Percentiles rank a stretch among this genome's conserved stretches.
Evolutionary conservation across 2,888 invertebrate species (phyloP).

Genomic region (Xylota sylvarum): DNA sequence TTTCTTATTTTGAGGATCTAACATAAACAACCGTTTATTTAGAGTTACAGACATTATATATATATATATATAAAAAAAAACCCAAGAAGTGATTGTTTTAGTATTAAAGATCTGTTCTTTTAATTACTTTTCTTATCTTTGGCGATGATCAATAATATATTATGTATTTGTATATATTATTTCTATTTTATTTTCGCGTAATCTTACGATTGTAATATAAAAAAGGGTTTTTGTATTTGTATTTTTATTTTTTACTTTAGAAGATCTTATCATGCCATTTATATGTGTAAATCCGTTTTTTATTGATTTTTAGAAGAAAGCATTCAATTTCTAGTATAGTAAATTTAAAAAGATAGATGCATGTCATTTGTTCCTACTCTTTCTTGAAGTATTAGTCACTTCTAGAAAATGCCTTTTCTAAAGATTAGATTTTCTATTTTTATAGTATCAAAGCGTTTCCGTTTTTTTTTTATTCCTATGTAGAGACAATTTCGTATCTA

Average conservation of each 20-base stretch:
- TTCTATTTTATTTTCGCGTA: constrained; percentile 42
- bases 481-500: constrained; percentile 69
- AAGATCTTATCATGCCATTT: constrained; percentile 45
- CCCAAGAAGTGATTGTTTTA: constrained; percentile 67
- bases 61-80: constrained; percentile 12
- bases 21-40: constrained; percentile 63
- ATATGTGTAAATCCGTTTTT: constrained; percentile 40
- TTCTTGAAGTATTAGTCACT: constrained; percentile 43
- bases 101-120: constrained; percentile 35
- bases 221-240: constrained; percentile 35
- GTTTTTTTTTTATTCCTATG: constrained; percentile 49
- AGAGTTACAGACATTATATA: constrained; percentile 56
- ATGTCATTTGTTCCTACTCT: constrained; percentile 32
- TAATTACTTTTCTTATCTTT: constrained; percentile 2
- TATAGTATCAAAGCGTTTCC: constrained; percentile 69
- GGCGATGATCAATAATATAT: constrained; percentile 41
- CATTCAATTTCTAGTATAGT: constrained; percentile 66
- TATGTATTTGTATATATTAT: constrained; percentile 17
- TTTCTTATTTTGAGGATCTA: constrained; percentile 50
- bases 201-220: constrained; percentile 56
- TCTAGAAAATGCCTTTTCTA: constrained; percentile 75
- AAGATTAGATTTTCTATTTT: constrained; percentile 64
- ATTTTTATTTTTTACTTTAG: constrained; percentile 43
- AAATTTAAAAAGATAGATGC: constrained; percentile 55
- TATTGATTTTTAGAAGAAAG: constrained; percentile 55